Conservation (phyloP, 2,888 invertebrate genomes). For the Abscondita cerata region DNA sequence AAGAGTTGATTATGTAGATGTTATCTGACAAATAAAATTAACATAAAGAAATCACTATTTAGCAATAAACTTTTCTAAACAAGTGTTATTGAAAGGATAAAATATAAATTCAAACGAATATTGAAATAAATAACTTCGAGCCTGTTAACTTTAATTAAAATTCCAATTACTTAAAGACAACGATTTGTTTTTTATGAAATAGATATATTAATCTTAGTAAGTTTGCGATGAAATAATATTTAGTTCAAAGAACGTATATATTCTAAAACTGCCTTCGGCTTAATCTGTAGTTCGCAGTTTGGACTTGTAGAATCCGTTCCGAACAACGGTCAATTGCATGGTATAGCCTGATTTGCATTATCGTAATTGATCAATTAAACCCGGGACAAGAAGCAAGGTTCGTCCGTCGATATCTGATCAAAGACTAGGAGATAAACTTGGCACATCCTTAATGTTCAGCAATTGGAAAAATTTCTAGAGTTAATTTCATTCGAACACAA, state of each 20-base stretch:
- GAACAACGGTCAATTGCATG: constrained; percentile 34
- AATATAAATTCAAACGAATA: constrained; percentile 1
- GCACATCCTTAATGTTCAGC: constrained; percentile 9
- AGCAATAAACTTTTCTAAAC: neutral
- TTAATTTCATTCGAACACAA: too few species aligned
- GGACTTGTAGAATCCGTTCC: constrained; percentile 29
- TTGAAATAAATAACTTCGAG: neutral
- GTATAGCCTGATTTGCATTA: constrained; percentile 34
- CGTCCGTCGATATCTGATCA: constrained; percentile 29
- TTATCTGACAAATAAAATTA: constrained; percentile 11
- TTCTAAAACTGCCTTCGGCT: constrained; percentile 25
- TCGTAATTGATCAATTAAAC: constrained; percentile 37
- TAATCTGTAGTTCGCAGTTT: constrained; percentile 22
- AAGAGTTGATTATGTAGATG: constrained; percentile 16
- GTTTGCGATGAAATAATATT: constrained; percentile 11
- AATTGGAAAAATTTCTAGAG: constrained; percentile 5
- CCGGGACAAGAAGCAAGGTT: constrained; percentile 22
- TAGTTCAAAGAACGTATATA: constrained; percentile 34
- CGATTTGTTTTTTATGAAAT: neutral
- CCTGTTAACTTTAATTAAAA: constrained; percentile 4
- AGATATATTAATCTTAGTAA: constrained; percentile 3
- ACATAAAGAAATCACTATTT: constrained; percentile 4
- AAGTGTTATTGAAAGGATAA: neutral
- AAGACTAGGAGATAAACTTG: constrained; percentile 19
- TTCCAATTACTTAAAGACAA: constrained; percentile 2